Evolutionary conservation across 2,113 vertebrate genomes (phyloP).

Genomic region (Dendropsophus ebraccatus): DNA sequence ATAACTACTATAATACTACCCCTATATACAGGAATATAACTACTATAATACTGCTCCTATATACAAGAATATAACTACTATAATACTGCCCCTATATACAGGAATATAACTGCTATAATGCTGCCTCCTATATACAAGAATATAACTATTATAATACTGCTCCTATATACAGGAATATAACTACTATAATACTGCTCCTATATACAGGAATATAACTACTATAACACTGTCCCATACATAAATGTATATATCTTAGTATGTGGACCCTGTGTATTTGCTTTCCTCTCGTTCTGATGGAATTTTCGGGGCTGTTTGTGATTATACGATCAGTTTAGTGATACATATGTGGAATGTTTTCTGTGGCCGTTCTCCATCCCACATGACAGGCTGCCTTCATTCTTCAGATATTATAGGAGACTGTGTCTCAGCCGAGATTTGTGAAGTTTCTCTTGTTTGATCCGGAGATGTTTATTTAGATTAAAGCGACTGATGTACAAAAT

Average conservation of each 20-base stretch:
- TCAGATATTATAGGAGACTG: neutral
- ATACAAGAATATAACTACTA: neutral
- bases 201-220: conserved; percentile 7
- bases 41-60: conserved; percentile 9
- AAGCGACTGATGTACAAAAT: neutral
- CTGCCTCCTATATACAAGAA: conserved; percentile 2
- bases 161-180: neutral
- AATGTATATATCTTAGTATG: too few species aligned
- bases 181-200: neutral
- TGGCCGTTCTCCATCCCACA: neutral
- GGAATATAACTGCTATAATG: neutral
- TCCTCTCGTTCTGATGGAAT: neutral
- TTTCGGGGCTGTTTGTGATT: neutral
- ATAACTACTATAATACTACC: conserved; percentile 5
- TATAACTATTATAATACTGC: conserved; percentile 5
- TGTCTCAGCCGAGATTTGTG: too few species aligned
- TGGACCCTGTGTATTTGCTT: too few species aligned
- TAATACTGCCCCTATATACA: neutral
- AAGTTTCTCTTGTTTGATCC: neutral
- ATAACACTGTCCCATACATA: neutral
- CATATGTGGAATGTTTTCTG: neutral
- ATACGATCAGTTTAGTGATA: neutral
- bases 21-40: conserved; percentile 8
- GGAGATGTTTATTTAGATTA: neutral
- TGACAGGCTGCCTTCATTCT: neutral